These are phyloP conservation scores for Drosophila algonquin DNA, from an alignment of 2,888 invertebrate genomes.

Conservation along the genomic window DNA sequence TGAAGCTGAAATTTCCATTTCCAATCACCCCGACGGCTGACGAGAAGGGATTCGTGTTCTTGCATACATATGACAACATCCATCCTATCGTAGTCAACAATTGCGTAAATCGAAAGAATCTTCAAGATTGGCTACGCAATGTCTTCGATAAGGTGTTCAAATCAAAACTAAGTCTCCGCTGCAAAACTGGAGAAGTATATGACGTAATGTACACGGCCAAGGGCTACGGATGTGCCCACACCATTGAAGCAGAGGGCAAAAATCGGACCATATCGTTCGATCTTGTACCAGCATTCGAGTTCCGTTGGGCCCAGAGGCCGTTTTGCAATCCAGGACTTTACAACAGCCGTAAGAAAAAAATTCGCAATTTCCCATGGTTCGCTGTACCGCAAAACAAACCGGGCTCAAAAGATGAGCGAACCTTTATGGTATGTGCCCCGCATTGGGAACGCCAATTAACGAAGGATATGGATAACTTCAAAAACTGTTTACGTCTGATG, in stretches of 20 bases:
- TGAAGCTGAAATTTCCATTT: slow-evolving; percentile 16
- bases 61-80: not conserved
- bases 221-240: slow-evolving; percentile 42
- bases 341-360: not conserved
- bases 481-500: slow-evolving; percentile 47
- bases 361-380: slow-evolving; percentile 15
- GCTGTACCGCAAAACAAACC: slow-evolving; percentile 37
- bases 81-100: not conserved
- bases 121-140: slow-evolving; percentile 34
- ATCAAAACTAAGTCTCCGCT: fast-evolving
- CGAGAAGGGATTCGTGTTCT: slow-evolving; percentile 19
- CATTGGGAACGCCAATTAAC: slow-evolving; percentile 46
- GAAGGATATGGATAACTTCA: slow-evolving; percentile 29
- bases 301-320: slow-evolving; percentile 5
- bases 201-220: not conserved
- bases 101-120: not conserved
- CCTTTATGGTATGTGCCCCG: slow-evolving; percentile 47
- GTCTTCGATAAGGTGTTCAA: slow-evolving; percentile 8
- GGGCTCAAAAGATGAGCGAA: slow-evolving; percentile 4
- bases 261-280: slow-evolving; percentile 29
- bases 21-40: slow-evolving; percentile 6
- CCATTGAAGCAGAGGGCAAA: slow-evolving; percentile 15
- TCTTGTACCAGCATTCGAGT: slow-evolving; percentile 42
- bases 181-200: not conserved
- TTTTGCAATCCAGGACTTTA: not conserved